phyloP scores from a whole-genome alignment of 2,888 invertebrate species.

The Rhamnusium bicolor region DNA sequence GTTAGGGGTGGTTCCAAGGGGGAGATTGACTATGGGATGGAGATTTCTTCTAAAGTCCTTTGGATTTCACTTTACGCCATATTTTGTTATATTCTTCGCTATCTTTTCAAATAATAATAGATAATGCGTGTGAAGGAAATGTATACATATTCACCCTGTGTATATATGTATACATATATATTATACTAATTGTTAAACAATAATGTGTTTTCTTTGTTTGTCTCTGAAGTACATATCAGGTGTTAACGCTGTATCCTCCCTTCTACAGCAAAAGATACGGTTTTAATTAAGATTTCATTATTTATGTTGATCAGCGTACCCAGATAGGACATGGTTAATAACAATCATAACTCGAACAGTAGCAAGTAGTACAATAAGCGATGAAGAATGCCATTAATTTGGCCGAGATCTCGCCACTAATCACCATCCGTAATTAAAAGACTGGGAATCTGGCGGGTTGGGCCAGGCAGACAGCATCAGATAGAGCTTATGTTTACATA shows the following conservation, averaged over 20 bases:
- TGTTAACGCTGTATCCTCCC: constrained; percentile 52
- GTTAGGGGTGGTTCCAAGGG: too few relatives aligned
- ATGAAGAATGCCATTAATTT: constrained; percentile 56
- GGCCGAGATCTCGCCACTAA: constrained; percentile 49
- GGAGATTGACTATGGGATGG: too few relatives aligned
- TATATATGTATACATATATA: too few relatives aligned
- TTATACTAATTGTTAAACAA: too few relatives aligned
- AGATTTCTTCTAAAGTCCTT: too few relatives aligned
- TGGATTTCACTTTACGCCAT: too few relatives aligned
- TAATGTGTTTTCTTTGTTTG: background rate
- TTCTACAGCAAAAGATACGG: constrained; percentile 56
- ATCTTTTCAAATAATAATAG: too few relatives aligned
- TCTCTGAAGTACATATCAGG: constrained; percentile 39
- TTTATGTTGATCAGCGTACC: constrained; percentile 62
- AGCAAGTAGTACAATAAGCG: constrained; percentile 58
- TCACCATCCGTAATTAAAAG: constrained; percentile 61
- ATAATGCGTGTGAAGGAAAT: too few relatives aligned
- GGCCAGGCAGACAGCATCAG: constrained; percentile 23
- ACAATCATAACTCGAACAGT: constrained; percentile 58
- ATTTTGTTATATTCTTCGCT: too few relatives aligned
- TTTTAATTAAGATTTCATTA: constrained; percentile 66
- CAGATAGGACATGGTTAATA: constrained; percentile 54
- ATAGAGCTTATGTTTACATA: constrained; percentile 50
- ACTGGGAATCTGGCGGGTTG: constrained; percentile 55
- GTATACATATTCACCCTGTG: too few relatives aligned